Evolutionary conservation across 2,888 invertebrate genomes (phyloP), one percentile per base, ranked within the genome.

Genomic region (Leistus spinibarbis): DNA sequence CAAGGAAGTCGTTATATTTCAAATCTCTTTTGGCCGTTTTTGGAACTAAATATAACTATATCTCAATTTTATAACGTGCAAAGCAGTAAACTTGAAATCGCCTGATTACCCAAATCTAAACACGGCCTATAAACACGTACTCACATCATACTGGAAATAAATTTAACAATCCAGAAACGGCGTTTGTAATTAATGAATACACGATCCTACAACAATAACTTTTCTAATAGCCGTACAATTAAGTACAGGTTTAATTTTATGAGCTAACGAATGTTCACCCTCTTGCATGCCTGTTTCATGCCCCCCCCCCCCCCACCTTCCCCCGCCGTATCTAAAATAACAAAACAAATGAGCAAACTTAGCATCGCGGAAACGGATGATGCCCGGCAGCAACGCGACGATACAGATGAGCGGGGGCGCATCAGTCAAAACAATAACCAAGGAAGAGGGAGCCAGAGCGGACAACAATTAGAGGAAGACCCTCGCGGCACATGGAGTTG

Each of bases 331-430:
- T 64, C 57, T 67, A 73, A 73, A 73, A 73, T 73, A 73, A 72
- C 72, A 72, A 72, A 73, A 73, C 73, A 73, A 73, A 73, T 67
- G 73, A 73, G 67, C 66, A 67, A 68, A 53, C 60, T 69, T 69
- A 24, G 23, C 56, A 62, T 62, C 69, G 13, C 27, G 69, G 57
- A 69, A 69, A 56, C 56, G 56, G 69, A 56, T 69, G 69, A 17
- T 40, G 17, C 27, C 53, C 19, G 60, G 16, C 20, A 53, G 57
- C 24, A n/a, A 62, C 19, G 62, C 23, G 56, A 56, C 54, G 19
- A 10, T 19, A 60, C 17, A 22, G 60, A 60, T 60, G 60, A 60
- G 22, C 10, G 60, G 60, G 60, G 60, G 16, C 20, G 60, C 60
- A 60, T 60, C 60, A 60, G 60, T 60, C 60, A 60, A 60, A 60